A percentile compares a stretch with the other conserved stretches of the same genome.
Conservation (phyloP, 2,797 vertebrate species). For the Pelodytes ibericus region DNA sequence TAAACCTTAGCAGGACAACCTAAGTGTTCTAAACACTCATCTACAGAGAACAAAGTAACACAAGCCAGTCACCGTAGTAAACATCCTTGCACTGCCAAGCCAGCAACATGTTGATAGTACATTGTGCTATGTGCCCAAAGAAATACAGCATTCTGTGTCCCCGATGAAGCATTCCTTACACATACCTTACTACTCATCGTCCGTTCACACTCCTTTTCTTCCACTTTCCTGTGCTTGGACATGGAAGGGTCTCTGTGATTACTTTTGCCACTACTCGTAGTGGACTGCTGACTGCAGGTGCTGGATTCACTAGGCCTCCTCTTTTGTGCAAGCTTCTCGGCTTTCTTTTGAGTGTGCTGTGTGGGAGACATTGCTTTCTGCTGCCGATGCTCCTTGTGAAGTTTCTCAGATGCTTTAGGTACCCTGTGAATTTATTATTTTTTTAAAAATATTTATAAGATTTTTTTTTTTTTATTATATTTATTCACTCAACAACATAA, state of each 20-base stretch:
- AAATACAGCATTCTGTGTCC: too few species aligned
- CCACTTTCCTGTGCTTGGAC: constrained; percentile 77
- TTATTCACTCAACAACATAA: too few species aligned
- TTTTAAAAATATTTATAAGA: too few species aligned
- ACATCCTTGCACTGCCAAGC: too few species aligned
- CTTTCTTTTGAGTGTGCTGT: constrained; percentile 59
- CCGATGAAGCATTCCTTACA: background rate
- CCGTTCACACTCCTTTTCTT: constrained; percentile 66
- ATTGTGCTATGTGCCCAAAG: too few species aligned
- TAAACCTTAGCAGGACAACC: too few species aligned
- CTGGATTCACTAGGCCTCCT: constrained; percentile 57
- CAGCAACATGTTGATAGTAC: too few species aligned
- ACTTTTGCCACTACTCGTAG: constrained; percentile 55
- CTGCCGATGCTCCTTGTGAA: constrained; percentile 67
- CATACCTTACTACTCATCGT: constrained; percentile 72
- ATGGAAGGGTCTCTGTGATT: constrained; percentile 60
- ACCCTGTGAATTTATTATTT: constrained; percentile 56
- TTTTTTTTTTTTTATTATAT: too few species aligned
- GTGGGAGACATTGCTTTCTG: constrained; percentile 46
- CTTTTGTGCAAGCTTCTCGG: constrained; percentile 68
- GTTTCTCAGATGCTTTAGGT: constrained; percentile 62
- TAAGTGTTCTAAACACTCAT: too few species aligned
- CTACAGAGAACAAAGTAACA: too few species aligned
- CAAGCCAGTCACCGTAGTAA: too few species aligned
- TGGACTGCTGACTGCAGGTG: constrained; percentile 55